Conservation (phyloP, 1,140 invertebrate genomes). For the Nasonia vitripennis region DNA sequence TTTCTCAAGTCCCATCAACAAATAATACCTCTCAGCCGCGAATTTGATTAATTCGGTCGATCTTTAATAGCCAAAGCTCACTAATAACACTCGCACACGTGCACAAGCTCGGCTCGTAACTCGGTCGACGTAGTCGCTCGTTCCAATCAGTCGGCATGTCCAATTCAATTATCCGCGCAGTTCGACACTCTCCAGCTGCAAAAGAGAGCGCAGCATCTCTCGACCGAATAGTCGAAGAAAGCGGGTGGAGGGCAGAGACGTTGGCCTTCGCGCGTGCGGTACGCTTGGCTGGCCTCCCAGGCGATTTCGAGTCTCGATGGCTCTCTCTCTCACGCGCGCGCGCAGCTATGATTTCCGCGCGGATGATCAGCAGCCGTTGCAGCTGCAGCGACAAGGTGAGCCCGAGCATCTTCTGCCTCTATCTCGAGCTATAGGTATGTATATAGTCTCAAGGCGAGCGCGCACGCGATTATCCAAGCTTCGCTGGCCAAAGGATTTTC, state of each 20-base stretch:
- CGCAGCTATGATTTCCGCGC: constrained; percentile 71
- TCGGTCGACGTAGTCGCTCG: constrained; percentile 20
- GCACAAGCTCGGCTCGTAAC: not conserved
- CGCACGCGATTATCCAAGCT: constrained; percentile 71
- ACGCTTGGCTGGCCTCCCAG: constrained; percentile 64
- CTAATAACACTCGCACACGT: not conserved
- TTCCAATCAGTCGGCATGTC: constrained; percentile 57
- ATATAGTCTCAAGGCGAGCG: constrained; percentile 55
- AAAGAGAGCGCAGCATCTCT: constrained; percentile 1
- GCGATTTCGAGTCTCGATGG: constrained; percentile 71
- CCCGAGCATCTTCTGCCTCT: constrained; percentile 49
- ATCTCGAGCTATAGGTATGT: not conserved
- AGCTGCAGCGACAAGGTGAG: constrained; percentile 68
- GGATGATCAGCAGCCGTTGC: constrained; percentile 64
- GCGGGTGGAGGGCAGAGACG: not conserved
- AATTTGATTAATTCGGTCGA: constrained; percentile 32
- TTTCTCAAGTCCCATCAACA: not conserved
- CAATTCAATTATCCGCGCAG: constrained; percentile 57
- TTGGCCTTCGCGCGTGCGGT: constrained; percentile 25
- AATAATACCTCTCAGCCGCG: not conserved
- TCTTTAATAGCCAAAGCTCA: constrained; percentile 11
- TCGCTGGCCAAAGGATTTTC: constrained; percentile 72
- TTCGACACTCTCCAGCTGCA: constrained; percentile 2
- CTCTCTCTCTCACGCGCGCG: constrained; percentile 54
- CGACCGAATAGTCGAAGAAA: not conserved